These are phyloP conservation scores for Muscina levida DNA, from an alignment of 2,888 invertebrate species.

Conservation along the genomic window DNA sequence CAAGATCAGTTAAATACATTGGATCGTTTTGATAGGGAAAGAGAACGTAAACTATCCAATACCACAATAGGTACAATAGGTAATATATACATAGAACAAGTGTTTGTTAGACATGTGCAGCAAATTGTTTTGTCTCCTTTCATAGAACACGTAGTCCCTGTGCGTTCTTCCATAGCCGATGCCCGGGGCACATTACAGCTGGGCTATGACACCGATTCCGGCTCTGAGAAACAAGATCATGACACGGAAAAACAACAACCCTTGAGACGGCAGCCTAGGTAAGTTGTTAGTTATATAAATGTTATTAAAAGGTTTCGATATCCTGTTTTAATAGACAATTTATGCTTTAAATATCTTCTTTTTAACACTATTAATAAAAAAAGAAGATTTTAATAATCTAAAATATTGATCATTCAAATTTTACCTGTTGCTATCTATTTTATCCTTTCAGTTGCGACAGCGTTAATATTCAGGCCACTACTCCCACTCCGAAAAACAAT, in stretches of 20 bases:
- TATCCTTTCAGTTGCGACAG: conserved; percentile 78
- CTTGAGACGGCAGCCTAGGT: conserved; percentile 84
- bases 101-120: neutral
- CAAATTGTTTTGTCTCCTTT: conserved; percentile 8
- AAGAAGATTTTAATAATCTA: no score
- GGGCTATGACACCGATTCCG: conserved; percentile 84
- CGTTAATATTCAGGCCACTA: conserved; percentile 74
- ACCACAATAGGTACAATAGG: conserved; percentile 74
- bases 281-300: conserved; percentile 73
- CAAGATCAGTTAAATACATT: conserved; percentile 93
- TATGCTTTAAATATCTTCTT: no score
- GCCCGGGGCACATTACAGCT: conserved; percentile 86
- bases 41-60: conserved; percentile 79
- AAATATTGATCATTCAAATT: neutral
- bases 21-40: conserved; percentile 87
- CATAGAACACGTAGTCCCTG: conserved; percentile 84
- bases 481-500: conserved; percentile 61
- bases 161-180: conserved; percentile 88
- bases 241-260: conserved; percentile 82
- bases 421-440: neutral
- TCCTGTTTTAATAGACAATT: no score
- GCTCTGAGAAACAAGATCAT: conserved; percentile 83
- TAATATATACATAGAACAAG: no score
- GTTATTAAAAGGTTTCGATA: neutral
- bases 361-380: no score